Conservation (phyloP, 2,113 vertebrate genomes). For the Anser cygnoides region DNA sequence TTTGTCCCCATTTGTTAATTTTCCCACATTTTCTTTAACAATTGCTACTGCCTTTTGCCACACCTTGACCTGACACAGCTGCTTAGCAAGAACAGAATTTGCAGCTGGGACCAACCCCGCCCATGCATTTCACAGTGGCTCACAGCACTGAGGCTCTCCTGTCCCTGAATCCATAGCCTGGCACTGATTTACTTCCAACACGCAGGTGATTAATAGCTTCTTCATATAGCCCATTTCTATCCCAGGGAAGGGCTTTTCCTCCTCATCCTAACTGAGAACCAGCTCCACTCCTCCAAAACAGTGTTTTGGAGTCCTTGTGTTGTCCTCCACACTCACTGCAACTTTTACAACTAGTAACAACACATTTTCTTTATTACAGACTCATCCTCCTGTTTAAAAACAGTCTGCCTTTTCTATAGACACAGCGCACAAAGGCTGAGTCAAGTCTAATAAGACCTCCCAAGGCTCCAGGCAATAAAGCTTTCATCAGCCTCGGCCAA, state of each 20-base stretch:
- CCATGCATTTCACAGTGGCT: rapidly evolving
- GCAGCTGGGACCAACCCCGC: no score
- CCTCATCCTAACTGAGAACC: neutral
- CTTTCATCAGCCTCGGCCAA: neutral
- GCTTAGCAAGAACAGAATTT: neutral
- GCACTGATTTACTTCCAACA: neutral
- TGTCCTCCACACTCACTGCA: neutral
- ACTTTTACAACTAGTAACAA: neutral
- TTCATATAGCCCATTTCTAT: neutral
- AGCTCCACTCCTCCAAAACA: neutral
- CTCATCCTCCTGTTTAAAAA: neutral
- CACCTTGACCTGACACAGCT: neutral
- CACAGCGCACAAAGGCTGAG: neutral
- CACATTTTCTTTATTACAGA: neutral
- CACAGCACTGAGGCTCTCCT: neutral
- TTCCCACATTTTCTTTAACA: neutral
- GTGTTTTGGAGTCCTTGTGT: rapidly evolving
- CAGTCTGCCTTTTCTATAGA: neutral
- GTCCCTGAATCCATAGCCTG: neutral
- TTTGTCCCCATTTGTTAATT: rapidly evolving
- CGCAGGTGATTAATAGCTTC: neutral
- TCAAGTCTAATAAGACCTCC: neutral
- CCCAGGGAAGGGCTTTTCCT: neutral
- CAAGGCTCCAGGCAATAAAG: neutral
- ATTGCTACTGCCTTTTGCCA: neutral